These are phyloP conservation scores for Cryptus armator DNA, from an alignment of 2,888 invertebrate species.

Conservation along the genomic window DNA sequence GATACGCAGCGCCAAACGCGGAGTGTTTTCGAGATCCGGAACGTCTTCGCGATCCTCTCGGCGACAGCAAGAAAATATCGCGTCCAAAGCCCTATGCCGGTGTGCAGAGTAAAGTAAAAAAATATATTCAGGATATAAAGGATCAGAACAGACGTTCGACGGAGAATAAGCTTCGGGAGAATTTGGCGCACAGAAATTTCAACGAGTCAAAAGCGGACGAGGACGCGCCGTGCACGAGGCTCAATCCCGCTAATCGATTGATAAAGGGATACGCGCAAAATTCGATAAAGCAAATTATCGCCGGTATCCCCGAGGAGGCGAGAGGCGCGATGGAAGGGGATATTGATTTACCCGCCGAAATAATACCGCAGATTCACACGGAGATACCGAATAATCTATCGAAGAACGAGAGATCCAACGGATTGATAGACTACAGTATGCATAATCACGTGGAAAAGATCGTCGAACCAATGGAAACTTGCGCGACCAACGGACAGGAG, in stretches of 20 bases:
- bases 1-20: conserved; percentile 20
- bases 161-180: conserved; percentile 56
- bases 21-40: conserved; percentile 57
- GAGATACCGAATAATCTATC: not conserved
- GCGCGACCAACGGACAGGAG: conserved; percentile 73
- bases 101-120: conserved; percentile 81
- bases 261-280: conserved; percentile 79
- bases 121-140: conserved; percentile 77
- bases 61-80: conserved; percentile 61
- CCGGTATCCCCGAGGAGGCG: conserved; percentile 17
- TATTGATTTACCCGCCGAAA: not conserved
- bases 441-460: conserved; percentile 61
- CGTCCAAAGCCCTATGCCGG: conserved; percentile 75
- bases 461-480: conserved; percentile 55
- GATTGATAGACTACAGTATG: conserved; percentile 68
- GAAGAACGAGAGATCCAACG: conserved; percentile 73
- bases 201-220: not conserved
- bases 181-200: conserved; percentile 5
- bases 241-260: conserved; percentile 67
- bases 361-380: conserved; percentile 20
- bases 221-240: conserved; percentile 45
- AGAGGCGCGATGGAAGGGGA: conserved; percentile 10
- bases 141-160: conserved; percentile 70
- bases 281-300: conserved; percentile 76
- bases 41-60: conserved; percentile 59